Evolutionary conservation across 2,113 vertebrate genomes (phyloP).

Genomic region (Salminus brasiliensis): DNA sequence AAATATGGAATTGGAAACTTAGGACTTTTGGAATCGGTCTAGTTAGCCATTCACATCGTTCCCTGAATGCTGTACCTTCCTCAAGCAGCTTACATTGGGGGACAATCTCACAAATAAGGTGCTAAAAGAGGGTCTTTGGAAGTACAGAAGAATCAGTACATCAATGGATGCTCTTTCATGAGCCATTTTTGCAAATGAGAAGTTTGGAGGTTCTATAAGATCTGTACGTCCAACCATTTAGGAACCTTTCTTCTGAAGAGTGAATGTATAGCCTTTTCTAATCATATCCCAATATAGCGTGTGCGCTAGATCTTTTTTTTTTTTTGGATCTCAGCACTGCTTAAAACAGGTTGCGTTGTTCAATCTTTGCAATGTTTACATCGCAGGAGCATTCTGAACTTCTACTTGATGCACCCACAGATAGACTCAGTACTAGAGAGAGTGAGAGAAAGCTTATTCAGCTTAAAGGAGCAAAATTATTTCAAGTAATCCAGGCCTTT

Average conservation of each 20-base stretch:
- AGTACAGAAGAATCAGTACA: not conserved
- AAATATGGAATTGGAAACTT: constrained; percentile 20
- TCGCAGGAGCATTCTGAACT: constrained; percentile 7
- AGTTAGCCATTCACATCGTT: constrained; percentile 22
- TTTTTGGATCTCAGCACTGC: not conserved
- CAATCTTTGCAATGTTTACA: not conserved
- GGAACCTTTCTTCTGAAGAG: not conserved
- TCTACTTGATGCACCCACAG: constrained; percentile 10
- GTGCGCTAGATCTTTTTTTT: constrained; percentile 25
- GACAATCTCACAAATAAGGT: constrained; percentile 1
- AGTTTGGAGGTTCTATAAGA: not conserved
- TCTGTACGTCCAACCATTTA: not conserved
- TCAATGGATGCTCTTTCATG: not conserved
- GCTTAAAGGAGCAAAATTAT: constrained; percentile 1
- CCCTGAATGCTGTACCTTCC: constrained; percentile 14
- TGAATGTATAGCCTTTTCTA: not conserved
- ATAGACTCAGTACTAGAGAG: not conserved
- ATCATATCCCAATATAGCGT: not conserved
- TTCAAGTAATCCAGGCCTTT: constrained; percentile 51
- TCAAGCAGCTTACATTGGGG: constrained; percentile 20
- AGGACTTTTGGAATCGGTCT: constrained; percentile 31
- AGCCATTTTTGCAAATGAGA: not conserved
- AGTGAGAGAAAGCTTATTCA: constrained; percentile 40
- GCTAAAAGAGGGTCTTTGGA: not conserved
- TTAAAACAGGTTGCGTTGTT: not conserved